Evolutionary conservation across 2,113 vertebrate species (phyloP).

Genomic region (Trochalopteron elliotii): DNA sequence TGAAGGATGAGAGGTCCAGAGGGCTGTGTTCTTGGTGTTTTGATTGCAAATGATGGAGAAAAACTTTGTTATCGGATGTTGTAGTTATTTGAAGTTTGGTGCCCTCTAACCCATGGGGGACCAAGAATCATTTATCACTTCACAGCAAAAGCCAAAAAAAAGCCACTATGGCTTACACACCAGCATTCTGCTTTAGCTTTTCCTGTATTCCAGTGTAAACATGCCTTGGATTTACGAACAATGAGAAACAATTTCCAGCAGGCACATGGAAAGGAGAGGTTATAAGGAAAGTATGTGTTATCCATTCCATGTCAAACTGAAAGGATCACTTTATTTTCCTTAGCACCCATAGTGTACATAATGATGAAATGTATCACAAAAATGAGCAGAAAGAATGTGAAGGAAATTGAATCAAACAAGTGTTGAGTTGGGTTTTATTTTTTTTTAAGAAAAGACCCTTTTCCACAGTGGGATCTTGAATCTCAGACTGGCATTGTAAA

Average conservation of each 20-base stretch:
- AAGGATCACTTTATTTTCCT: constrained; percentile 8
- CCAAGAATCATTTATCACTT: constrained; percentile 81
- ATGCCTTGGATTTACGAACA: constrained; percentile 79
- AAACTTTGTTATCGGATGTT: constrained; percentile 87
- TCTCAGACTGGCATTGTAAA: neutral
- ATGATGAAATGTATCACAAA: neutral
- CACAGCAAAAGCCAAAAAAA: constrained; percentile 75
- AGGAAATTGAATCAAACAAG: neutral
- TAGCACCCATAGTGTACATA: neutral
- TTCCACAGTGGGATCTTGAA: neutral
- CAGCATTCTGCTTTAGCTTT: constrained; percentile 68
- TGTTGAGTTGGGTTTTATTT: neutral
- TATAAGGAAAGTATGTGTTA: constrained; percentile 26
- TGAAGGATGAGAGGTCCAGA: constrained; percentile 80
- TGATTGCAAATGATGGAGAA: constrained; percentile 91
- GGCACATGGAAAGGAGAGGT: constrained; percentile 51
- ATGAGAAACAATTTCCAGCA: constrained; percentile 77
- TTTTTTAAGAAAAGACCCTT: neutral
- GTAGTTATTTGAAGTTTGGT: constrained; percentile 87
- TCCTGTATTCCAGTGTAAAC: constrained; percentile 81
- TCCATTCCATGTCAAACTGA: neutral
- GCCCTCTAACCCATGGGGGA: constrained; percentile 79
- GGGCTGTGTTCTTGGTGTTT: constrained; percentile 86
- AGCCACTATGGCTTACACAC: constrained; percentile 58
- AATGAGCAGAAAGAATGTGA: neutral